These are phyloP conservation scores for Antheraea mylitta DNA, from an alignment of 1,140 invertebrate genomes.

Conservation along the genomic window DNA sequence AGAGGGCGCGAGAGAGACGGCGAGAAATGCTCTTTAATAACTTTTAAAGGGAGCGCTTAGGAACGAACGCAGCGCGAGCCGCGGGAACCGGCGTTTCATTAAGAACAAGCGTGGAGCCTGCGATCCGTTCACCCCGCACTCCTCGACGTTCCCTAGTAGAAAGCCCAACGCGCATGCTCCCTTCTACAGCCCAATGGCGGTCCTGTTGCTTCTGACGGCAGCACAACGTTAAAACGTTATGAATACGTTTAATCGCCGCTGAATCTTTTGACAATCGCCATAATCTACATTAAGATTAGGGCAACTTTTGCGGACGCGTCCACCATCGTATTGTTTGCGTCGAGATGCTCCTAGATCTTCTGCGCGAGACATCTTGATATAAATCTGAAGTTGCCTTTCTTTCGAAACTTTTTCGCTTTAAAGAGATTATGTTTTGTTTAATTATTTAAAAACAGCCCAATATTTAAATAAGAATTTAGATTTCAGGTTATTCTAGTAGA, in stretches of 20 bases:
- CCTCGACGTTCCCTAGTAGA: slow-evolving; percentile 20
- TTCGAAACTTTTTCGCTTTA: background rate
- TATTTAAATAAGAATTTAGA: background rate
- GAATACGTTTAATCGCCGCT: slow-evolving; percentile 69
- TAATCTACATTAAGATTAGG: slow-evolving; percentile 49
- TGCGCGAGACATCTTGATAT: slow-evolving; percentile 20
- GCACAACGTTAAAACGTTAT: slow-evolving; percentile 64
- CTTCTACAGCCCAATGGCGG: slow-evolving; percentile 46
- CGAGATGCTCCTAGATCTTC: slow-evolving; percentile 17
- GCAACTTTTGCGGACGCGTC: slow-evolving; percentile 35
- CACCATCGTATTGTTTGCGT: slow-evolving; percentile 24
- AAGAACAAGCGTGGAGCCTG: slow-evolving; percentile 68
- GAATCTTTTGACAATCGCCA: slow-evolving; percentile 62
- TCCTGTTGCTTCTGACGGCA: slow-evolving; percentile 73
- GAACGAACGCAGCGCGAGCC: slow-evolving; percentile 61
- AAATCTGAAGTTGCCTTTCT: background rate
- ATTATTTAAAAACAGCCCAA: background rate
- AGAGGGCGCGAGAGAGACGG: slow-evolving; percentile 62
- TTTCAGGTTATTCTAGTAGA: background rate
- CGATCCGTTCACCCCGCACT: slow-evolving; percentile 43
- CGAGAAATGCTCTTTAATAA: slow-evolving; percentile 48
- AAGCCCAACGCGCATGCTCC: slow-evolving; percentile 48
- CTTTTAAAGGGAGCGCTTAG: slow-evolving; percentile 61
- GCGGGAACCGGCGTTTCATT: slow-evolving; percentile 72
- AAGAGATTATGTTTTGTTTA: slow-evolving; percentile 2